These are phyloP conservation scores for Scartelaos histophorus DNA, from an alignment of 2,113 vertebrate species.

Conservation along the genomic window DNA sequence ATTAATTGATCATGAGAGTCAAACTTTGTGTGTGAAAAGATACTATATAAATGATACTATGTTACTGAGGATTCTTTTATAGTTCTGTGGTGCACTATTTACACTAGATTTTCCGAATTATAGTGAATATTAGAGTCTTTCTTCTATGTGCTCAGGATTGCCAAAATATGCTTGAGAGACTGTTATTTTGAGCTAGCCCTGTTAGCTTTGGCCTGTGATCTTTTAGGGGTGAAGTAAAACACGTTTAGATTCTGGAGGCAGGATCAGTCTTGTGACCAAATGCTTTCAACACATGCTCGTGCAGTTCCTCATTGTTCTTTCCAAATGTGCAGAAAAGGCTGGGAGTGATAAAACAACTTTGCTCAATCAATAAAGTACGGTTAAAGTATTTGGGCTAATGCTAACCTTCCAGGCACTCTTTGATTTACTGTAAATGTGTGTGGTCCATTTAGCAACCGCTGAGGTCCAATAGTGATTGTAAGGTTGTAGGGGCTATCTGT, in stretches of 20 bases:
- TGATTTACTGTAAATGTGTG: neutral
- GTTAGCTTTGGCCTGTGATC: neutral
- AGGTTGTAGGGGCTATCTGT: neutral
- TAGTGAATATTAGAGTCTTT: neutral
- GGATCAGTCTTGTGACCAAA: constrained; percentile 38
- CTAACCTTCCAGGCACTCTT: neutral
- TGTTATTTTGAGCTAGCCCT: neutral
- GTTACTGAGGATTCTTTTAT: neutral
- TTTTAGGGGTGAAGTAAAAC: neutral
- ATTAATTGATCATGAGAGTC: neutral
- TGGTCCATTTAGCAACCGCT: neutral
- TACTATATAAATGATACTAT: too few relatives aligned
- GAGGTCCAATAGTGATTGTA: neutral
- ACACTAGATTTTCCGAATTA: neutral
- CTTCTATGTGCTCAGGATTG: neutral
- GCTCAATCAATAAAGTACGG: constrained; percentile 5
- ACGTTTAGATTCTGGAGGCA: constrained; percentile 9
- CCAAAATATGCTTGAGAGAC: neutral
- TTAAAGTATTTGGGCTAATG: neutral
- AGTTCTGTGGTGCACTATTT: neutral
- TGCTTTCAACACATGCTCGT: constrained; percentile 20
- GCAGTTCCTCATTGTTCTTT: constrained; percentile 30
- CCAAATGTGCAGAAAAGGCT: neutral
- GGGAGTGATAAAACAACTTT: constrained; percentile 1
- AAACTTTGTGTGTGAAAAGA: neutral